A percentile compares a stretch with the other conserved stretches of the same genome.
Evolutionary conservation across 1,140 invertebrate genomes (phyloP).

Genomic region (Frieseomelitta varia): DNA sequence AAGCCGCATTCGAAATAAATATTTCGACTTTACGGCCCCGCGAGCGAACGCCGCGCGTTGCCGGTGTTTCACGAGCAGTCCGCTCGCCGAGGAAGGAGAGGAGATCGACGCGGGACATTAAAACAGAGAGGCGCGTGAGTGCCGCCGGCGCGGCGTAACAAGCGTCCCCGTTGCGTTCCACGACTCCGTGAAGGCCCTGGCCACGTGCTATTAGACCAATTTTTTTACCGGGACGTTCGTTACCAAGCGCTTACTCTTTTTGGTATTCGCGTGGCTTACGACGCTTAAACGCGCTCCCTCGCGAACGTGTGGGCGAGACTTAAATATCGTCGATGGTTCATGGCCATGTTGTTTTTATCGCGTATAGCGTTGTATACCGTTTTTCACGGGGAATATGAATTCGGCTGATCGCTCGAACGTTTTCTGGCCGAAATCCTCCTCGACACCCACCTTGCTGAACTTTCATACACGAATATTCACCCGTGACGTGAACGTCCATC

Average conservation of each 20-base stretch:
- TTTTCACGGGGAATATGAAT: not conserved
- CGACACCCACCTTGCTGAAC: not conserved
- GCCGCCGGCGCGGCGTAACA: slow-evolving; percentile 29
- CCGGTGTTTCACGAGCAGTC: slow-evolving; percentile 55
- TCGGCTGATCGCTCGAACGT: not conserved
- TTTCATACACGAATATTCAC: not conserved
- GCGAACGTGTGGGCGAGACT: not conserved
- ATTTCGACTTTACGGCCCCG: slow-evolving; percentile 73
- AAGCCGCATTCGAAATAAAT: slow-evolving; percentile 74
- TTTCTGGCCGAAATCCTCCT: not conserved
- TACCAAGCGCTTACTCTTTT: not conserved
- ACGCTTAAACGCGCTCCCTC: not conserved
- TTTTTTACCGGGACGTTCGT: slow-evolving; percentile 31
- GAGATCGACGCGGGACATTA: slow-evolving; percentile 57
- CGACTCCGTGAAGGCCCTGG: not conserved
- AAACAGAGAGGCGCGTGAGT: slow-evolving; percentile 57
- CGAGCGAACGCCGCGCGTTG: slow-evolving; percentile 58
- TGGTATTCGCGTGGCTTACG: slow-evolving; percentile 16
- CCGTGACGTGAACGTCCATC: not conserved
- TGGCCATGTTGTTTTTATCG: not conserved
- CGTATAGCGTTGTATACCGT: too few species aligned
- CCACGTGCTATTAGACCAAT: slow-evolving; percentile 43
- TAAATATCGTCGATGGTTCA: not conserved
- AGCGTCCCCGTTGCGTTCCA: slow-evolving; percentile 1
- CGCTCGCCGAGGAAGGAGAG: not conserved